These are phyloP conservation scores for Holotrichia oblita DNA, from an alignment of 1,140 invertebrate genomes.

Conservation along the genomic window DNA sequence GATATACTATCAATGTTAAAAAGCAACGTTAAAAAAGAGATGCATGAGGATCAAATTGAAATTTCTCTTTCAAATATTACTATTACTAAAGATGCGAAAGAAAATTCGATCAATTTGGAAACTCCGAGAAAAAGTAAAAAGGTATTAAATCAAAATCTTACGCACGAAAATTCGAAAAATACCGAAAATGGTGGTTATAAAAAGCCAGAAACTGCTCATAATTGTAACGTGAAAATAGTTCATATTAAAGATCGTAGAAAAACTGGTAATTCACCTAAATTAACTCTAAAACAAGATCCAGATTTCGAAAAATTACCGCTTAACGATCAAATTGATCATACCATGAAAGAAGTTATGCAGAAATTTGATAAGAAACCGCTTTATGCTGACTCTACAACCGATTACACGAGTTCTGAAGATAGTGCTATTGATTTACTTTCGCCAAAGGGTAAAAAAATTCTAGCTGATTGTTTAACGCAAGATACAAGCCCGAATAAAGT, in stretches of 20 bases:
- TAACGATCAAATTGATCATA: constrained; percentile 56
- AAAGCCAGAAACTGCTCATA: background rate
- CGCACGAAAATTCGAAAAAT: background rate
- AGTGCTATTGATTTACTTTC: constrained; percentile 27
- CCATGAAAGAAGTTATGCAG: constrained; percentile 59
- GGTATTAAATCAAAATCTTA: background rate
- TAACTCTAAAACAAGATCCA: constrained; percentile 44
- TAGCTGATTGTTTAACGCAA: background rate
- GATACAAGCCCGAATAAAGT: background rate
- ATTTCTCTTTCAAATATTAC: background rate
- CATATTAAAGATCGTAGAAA: constrained; percentile 42
- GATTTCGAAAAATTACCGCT: constrained; percentile 50
- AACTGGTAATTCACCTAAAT: constrained; percentile 39
- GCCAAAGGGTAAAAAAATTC: background rate
- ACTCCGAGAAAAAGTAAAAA: background rate
- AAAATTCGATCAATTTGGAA: background rate
- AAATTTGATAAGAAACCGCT: constrained; percentile 50
- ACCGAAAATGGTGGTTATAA: background rate
- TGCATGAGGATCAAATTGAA: background rate
- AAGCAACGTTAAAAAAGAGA: background rate
- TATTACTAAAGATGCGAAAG: background rate
- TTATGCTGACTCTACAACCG: constrained; percentile 54
- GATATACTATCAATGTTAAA: background rate
- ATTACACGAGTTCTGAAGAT: constrained; percentile 50
- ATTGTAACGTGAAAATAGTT: constrained; percentile 39